Evolutionary conservation across 2,797 vertebrate genomes (phyloP).

Genomic region (Pipistrellus kuhlii): DNA sequence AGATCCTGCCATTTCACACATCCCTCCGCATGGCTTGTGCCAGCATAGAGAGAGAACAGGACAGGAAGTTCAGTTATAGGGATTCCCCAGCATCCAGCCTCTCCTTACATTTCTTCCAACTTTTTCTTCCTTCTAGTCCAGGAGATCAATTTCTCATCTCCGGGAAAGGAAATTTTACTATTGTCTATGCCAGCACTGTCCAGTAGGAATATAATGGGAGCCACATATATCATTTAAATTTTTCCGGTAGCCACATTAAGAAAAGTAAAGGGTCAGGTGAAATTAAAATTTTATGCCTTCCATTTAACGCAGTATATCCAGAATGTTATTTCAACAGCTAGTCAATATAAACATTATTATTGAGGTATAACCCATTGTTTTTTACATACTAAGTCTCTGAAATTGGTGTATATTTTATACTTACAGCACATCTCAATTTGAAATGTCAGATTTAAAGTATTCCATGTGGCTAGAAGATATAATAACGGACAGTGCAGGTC

Average conservation of each 20-base stretch:
- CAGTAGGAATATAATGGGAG: slow-evolving; percentile 4
- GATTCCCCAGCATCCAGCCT: background rate
- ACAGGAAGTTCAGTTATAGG: background rate
- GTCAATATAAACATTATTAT: slow-evolving; percentile 38
- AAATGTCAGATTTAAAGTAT: background rate
- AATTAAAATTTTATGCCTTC: slow-evolving; percentile 46
- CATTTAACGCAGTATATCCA: slow-evolving; percentile 41
- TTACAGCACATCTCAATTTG: background rate
- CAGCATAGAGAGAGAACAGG: background rate
- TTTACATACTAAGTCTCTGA: slow-evolving; percentile 29
- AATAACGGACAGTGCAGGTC: background rate
- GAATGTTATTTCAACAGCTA: slow-evolving; percentile 43
- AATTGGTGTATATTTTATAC: slow-evolving; percentile 35
- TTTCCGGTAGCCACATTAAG: background rate
- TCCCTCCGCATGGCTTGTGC: background rate
- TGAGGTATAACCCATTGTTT: background rate
- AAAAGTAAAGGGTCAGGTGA: slow-evolving; percentile 33
- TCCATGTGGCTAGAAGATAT: background rate
- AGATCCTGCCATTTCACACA: background rate
- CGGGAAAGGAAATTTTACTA: slow-evolving; percentile 41
- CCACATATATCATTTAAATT: background rate
- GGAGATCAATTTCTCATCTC: slow-evolving; percentile 23
- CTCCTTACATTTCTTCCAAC: background rate
- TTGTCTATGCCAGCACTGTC: slow-evolving; percentile 23
- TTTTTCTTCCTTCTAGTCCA: slow-evolving; percentile 14